phyloP scores from a whole-genome alignment of 2,888 invertebrate genomes.

The Caenorhabditis sp. region DNA sequence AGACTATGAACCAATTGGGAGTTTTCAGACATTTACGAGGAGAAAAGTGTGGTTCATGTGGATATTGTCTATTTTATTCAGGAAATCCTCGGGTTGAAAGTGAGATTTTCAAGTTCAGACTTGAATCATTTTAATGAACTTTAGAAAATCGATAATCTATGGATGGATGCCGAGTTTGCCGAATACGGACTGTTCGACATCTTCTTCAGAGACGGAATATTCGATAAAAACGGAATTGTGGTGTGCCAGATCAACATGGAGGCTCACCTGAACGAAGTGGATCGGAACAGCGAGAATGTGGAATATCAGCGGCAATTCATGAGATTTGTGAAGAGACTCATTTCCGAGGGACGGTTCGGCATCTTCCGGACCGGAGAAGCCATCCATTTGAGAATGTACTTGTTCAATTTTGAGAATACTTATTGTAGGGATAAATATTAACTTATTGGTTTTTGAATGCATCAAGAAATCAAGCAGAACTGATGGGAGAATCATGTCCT shows the following conservation, averaged over 20 bases:
- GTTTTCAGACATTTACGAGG: slow-evolving; percentile 33
- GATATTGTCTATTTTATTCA: slow-evolving; percentile 53
- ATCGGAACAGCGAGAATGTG: background rate
- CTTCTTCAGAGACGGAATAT: slow-evolving; percentile 34
- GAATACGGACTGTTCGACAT: slow-evolving; percentile 60
- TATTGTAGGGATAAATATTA: slow-evolving; percentile 51
- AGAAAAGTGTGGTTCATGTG: slow-evolving; percentile 53
- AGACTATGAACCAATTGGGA: too few relatives aligned
- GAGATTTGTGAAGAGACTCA: slow-evolving; percentile 24
- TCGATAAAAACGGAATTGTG: slow-evolving; percentile 46
- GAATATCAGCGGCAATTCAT: slow-evolving; percentile 1
- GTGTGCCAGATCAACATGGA: slow-evolving; percentile 51
- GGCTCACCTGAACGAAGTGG: background rate
- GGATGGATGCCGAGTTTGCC: slow-evolving; percentile 62
- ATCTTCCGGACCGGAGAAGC: slow-evolving; percentile 29
- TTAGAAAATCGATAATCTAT: slow-evolving; percentile 49
- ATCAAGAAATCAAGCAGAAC: too few relatives aligned
- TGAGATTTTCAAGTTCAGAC: too few relatives aligned
- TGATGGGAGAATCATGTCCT: too few relatives aligned
- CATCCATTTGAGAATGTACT: slow-evolving; percentile 37
- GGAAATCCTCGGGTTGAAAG: slow-evolving; percentile 33
- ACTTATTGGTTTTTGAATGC: too few relatives aligned
- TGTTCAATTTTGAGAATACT: slow-evolving; percentile 46
- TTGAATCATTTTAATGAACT: background rate
- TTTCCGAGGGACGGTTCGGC: slow-evolving; percentile 36